Percentiles rank a stretch among this genome's conserved stretches.
These are phyloP conservation scores for Selene dorsalis DNA, from an alignment of 2,797 vertebrate species.

Conservation along the genomic window DNA sequence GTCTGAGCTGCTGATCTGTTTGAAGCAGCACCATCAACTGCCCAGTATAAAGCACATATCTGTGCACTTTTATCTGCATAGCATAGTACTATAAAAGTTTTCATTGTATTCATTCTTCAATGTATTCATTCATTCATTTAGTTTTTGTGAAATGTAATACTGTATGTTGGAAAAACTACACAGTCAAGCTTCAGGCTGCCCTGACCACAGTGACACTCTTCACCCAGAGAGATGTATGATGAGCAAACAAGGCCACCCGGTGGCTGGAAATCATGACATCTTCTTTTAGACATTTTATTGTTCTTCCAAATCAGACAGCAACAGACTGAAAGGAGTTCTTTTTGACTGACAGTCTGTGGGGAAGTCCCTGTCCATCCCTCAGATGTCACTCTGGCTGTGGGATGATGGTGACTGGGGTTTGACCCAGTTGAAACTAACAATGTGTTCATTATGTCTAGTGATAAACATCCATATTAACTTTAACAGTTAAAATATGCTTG, in stretches of 20 bases:
- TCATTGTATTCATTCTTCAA: background rate
- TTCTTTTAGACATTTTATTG: constrained; percentile 8
- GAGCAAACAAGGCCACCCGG: constrained; percentile 14
- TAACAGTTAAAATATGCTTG: background rate
- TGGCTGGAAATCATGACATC: background rate
- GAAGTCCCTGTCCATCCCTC: too few relatives aligned
- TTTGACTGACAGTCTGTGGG: too few relatives aligned
- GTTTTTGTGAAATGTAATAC: background rate
- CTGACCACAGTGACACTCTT: background rate
- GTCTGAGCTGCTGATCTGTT: constrained; percentile 31
- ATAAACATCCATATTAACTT: background rate
- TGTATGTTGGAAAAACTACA: background rate
- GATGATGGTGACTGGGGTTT: background rate
- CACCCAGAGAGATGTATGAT: constrained; percentile 17
- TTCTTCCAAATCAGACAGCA: background rate
- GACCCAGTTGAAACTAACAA: constrained; percentile 1
- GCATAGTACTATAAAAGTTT: too few relatives aligned
- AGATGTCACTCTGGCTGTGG: background rate
- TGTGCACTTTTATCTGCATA: background rate
- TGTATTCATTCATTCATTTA: background rate
- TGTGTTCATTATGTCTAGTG: background rate
- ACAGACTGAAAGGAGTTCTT: background rate
- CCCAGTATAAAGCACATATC: background rate
- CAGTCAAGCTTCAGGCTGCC: background rate
- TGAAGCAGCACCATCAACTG: constrained; percentile 8